Conservation (phyloP, 2,113 vertebrate species). For the Uropsilus gracilis region DNA sequence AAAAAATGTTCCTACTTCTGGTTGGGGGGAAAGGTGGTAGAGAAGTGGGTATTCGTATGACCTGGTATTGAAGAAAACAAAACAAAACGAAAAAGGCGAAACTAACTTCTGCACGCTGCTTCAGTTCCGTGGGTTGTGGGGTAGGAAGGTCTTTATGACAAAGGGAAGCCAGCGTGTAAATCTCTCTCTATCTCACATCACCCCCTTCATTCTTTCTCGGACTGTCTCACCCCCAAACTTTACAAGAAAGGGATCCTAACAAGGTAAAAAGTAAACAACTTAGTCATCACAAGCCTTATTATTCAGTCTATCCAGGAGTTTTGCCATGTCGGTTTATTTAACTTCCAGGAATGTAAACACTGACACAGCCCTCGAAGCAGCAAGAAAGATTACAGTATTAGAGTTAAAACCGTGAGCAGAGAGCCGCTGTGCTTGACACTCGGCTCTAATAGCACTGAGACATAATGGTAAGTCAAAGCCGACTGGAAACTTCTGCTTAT, state of each 20-base stretch:
- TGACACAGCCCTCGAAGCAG: slow-evolving; percentile 69
- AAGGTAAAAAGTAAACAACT: slow-evolving; percentile 80
- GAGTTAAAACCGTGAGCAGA: slow-evolving; percentile 73
- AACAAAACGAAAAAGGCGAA: slow-evolving; percentile 52
- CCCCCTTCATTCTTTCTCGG: slow-evolving; percentile 47
- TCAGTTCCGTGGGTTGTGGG: not conserved
- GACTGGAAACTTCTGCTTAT: slow-evolving; percentile 77
- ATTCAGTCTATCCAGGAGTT: slow-evolving; percentile 73
- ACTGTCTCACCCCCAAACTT: slow-evolving; percentile 64
- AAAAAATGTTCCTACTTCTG: slow-evolving; percentile 83
- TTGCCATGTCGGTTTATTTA: slow-evolving; percentile 73
- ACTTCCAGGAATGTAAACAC: slow-evolving; percentile 77
- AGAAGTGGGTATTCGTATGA: slow-evolving; percentile 44
- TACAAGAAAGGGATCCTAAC: slow-evolving; percentile 72
- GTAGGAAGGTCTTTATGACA: slow-evolving; percentile 61
- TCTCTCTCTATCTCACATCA: slow-evolving; percentile 47
- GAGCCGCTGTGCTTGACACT: slow-evolving; percentile 71
- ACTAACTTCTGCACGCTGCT: not conserved
- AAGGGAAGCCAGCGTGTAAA: slow-evolving; percentile 73
- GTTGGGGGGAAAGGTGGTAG: not conserved
- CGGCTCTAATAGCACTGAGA: slow-evolving; percentile 74
- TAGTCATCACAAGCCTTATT: slow-evolving; percentile 55
- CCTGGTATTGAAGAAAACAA: slow-evolving; percentile 26
- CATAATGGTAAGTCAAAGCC: slow-evolving; percentile 77
- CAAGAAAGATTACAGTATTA: slow-evolving; percentile 77